Conservation (phyloP, 2,113 vertebrate species). For the Thunnus maccoyii region DNA sequence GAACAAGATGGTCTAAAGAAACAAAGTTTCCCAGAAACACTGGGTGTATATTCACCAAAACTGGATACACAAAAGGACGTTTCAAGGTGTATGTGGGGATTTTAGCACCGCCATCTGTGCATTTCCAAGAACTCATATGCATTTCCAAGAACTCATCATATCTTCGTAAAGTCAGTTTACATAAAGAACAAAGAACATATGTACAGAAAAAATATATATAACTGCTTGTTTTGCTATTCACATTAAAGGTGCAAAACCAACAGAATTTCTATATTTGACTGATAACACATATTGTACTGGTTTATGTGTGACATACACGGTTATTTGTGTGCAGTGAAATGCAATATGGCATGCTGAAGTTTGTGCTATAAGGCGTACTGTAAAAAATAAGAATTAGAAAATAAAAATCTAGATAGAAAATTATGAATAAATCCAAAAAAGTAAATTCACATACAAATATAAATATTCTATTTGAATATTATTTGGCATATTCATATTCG, state of each 20-base stretch:
- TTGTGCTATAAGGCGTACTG: no score
- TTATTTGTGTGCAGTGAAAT: no score
- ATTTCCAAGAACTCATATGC: background rate
- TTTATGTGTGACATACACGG: no score
- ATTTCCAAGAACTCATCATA: constrained; percentile 57
- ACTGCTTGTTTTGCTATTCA: background rate
- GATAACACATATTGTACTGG: no score
- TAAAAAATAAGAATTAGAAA: background rate
- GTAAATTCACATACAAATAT: background rate
- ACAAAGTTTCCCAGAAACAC: constrained; percentile 55
- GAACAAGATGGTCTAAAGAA: constrained; percentile 14
- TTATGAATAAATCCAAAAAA: no score
- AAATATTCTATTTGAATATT: background rate
- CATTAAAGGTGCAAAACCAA: background rate
- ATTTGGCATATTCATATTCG: no score
- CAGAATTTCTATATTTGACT: background rate
- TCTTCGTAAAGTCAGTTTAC: constrained; percentile 39
- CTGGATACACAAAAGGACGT: constrained; percentile 55
- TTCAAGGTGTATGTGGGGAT: constrained; percentile 60
- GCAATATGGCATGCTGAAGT: no score
- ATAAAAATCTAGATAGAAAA: background rate
- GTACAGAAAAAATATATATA: background rate
- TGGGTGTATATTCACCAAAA: background rate
- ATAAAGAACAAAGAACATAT: constrained; percentile 11
- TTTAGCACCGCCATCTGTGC: constrained; percentile 39